Percentiles rank a stretch among this genome's conserved stretches.
phyloP scores from a whole-genome alignment of 2,888 invertebrate genomes.

The Eristalis tenax region DNA sequence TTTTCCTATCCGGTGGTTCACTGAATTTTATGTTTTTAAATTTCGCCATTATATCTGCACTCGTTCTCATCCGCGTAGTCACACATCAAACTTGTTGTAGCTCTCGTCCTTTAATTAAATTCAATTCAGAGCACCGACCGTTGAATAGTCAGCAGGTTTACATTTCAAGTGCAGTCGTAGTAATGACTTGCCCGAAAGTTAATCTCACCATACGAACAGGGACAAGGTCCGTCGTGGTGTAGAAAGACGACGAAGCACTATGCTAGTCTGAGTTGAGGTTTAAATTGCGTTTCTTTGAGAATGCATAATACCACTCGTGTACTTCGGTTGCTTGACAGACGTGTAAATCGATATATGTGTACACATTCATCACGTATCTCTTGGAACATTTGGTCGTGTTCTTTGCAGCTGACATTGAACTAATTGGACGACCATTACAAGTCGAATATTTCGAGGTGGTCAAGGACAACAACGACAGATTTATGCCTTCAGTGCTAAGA shows the following conservation, averaged over 20 bases:
- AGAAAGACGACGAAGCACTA: not conserved
- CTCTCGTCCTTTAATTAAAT: not conserved
- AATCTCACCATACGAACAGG: not conserved
- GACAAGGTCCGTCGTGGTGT: not conserved
- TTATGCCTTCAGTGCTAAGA: too few relatives aligned
- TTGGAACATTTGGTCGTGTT: not conserved
- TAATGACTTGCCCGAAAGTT: not conserved
- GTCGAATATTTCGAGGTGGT: not conserved
- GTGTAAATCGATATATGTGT: too few relatives aligned
- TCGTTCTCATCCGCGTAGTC: not conserved
- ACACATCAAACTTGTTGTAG: not conserved
- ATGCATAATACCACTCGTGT: not conserved
- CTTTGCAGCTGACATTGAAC: not conserved
- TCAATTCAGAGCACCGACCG: not conserved
- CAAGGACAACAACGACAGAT: not conserved
- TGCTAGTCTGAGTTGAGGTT: not conserved
- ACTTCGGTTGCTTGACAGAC: not conserved
- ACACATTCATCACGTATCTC: too few relatives aligned
- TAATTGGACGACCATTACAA: not conserved
- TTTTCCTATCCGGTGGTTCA: too few relatives aligned
- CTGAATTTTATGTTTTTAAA: not conserved
- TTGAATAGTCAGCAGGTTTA: not conserved
- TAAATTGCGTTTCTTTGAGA: not conserved
- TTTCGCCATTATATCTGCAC: not conserved
- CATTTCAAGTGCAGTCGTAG: not conserved